Conservation (phyloP, 1,140 invertebrate species). For the Bombus sibiricus region DNA sequence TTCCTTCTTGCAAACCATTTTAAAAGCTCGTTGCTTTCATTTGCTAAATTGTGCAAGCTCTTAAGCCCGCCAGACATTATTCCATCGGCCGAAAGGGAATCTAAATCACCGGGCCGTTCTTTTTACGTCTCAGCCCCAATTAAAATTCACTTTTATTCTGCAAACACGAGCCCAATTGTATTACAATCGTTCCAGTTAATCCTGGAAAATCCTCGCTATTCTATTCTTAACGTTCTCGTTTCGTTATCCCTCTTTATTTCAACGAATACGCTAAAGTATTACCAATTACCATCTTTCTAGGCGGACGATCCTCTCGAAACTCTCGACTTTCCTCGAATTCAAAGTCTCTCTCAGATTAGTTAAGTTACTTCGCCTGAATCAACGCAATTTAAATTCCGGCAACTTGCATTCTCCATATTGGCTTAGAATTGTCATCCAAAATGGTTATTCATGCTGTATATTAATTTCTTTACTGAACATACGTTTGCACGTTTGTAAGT, state of each 20-base stretch:
- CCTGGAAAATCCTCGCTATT: neutral
- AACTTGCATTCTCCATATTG: neutral
- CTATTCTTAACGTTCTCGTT: neutral
- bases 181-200: neutral
- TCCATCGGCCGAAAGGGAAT: neutral
- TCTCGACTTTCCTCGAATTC: neutral
- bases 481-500: too few relatives aligned
- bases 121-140: neutral
- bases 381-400: too few relatives aligned
- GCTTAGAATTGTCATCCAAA: neutral
- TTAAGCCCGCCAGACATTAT: constrained; percentile 1
- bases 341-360: neutral
- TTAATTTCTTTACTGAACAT: neutral
- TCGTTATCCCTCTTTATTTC: neutral
- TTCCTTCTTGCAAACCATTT: neutral
- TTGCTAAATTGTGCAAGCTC: constrained; percentile 35
- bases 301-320: neutral
- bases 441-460: neutral
- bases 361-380: neutral
- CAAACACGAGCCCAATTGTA: neutral
- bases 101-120: constrained; percentile 11
- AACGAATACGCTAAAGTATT: neutral
- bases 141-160: constrained; percentile 19
- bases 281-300: neutral
- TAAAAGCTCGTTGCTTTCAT: constrained; percentile 27